Conservation (phyloP, 2,888 invertebrate genomes). For the Thelaira solivaga region DNA sequence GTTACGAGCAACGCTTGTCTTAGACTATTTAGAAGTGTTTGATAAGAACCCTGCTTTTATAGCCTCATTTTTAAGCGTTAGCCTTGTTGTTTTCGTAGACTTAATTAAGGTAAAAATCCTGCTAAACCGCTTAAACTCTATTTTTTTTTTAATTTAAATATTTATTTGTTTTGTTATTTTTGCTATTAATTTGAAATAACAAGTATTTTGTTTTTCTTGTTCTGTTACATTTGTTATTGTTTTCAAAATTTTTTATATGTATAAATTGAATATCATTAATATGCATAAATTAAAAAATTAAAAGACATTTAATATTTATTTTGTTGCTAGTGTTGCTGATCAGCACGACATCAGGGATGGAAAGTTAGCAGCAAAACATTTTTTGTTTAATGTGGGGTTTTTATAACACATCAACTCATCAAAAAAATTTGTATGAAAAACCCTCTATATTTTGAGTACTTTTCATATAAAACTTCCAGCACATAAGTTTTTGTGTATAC, state of each 20-base stretch:
- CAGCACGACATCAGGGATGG: too few species aligned
- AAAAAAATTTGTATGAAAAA: too few species aligned
- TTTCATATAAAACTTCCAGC: too few species aligned
- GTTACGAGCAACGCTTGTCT: conserved; percentile 19
- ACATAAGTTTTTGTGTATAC: too few species aligned
- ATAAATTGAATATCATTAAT: conserved; percentile 26
- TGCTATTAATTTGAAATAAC: conserved; percentile 65
- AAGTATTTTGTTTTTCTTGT: conserved; percentile 74
- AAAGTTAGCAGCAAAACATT: too few species aligned
- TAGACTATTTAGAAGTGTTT: conserved; percentile 35
- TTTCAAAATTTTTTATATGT: conserved; percentile 11
- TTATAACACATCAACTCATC: too few species aligned
- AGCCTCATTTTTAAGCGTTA: conserved; percentile 46
- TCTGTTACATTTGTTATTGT: conserved; percentile 61
- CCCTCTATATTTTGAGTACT: too few species aligned
- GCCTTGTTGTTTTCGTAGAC: conserved; percentile 3
- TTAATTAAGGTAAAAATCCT: conserved; percentile 68
- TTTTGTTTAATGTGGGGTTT: too few species aligned
- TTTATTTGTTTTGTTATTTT: conserved; percentile 42
- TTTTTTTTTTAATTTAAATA: conserved; percentile 70
- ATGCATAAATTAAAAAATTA: conserved; percentile 51
- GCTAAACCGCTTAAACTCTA: conserved; percentile 58
- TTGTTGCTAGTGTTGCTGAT: conserved; percentile 13
- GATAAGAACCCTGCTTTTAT: conserved; percentile 34
- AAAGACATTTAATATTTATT: conserved; percentile 8